Percentiles rank a stretch among this genome's conserved stretches.
Evolutionary conservation across 2,888 invertebrate genomes (phyloP).

Genomic region (Cephalotes varians): DNA sequence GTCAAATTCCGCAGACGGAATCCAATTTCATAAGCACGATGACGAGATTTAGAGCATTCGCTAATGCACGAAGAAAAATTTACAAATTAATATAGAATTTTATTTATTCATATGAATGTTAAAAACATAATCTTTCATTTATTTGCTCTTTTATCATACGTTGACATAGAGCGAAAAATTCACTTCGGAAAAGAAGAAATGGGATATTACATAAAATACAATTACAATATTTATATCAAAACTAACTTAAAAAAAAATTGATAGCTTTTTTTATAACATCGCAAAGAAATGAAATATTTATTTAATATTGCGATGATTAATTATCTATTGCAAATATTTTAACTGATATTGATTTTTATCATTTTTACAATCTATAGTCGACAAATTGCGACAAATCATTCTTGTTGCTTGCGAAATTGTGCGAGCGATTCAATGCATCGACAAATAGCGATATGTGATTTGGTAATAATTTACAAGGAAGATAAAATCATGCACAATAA

Average conservation of each 20-base stretch:
- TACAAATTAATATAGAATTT: background rate
- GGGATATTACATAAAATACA: background rate
- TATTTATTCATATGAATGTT: background rate
- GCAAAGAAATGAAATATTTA: background rate
- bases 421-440: background rate
- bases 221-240: background rate
- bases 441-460: background rate
- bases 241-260: background rate
- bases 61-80: background rate
- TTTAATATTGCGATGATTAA: background rate
- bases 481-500: background rate
- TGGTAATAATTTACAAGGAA: background rate
- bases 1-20: conserved; percentile 24
- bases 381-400: conserved; percentile 14
- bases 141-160: background rate
- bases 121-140: conserved; percentile 1
- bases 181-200: background rate
- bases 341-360: background rate
- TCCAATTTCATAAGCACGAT: conserved; percentile 10
- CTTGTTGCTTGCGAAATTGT: conserved; percentile 18
- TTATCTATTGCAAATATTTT: background rate
- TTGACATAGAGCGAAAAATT: background rate
- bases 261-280: background rate
- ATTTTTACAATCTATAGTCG: background rate
- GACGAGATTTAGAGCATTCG: background rate